These are phyloP conservation scores for Prionace glauca DNA, from an alignment of 2,797 vertebrate genomes.

Conservation along the genomic window DNA sequence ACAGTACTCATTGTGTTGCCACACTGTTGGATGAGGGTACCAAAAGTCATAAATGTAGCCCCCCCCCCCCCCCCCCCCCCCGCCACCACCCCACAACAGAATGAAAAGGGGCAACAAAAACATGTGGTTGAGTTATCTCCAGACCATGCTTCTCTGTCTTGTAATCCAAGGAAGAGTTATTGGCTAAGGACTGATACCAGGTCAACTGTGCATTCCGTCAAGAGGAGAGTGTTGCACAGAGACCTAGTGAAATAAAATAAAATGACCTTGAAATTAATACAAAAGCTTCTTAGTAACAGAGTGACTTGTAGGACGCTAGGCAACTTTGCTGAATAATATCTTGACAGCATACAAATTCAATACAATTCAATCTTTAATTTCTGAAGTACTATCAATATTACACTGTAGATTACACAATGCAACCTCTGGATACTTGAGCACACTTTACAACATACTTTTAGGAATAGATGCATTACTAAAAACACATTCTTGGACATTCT, in stretches of 20 bases:
- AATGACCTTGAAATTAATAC: background rate
- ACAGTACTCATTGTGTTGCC: background rate
- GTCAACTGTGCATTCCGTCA: background rate
- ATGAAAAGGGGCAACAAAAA: background rate
- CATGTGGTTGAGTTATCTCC: background rate
- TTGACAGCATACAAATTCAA: background rate
- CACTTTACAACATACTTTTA: constrained; percentile 27
- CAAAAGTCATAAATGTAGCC: background rate
- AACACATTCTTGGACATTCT: constrained; percentile 10
- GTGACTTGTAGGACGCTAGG: background rate
- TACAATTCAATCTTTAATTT: constrained; percentile 33
- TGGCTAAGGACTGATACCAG: background rate
- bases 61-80: background rate
- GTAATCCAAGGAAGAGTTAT: background rate
- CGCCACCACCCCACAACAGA: no score
- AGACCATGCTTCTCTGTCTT: background rate
- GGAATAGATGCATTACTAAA: constrained; percentile 21
- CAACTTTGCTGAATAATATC: constrained; percentile 15
- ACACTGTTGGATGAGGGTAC: background rate
- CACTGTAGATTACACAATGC: constrained; percentile 18
- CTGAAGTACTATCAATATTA: constrained; percentile 24
- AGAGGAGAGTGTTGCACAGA: background rate
- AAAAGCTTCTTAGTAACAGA: background rate
- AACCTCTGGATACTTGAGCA: background rate
- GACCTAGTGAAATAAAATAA: background rate